A percentile compares a stretch with the other conserved stretches of the same genome.
phyloP scores from a whole-genome alignment of 2,888 invertebrate species.

The Sipunculus nudus region DNA sequence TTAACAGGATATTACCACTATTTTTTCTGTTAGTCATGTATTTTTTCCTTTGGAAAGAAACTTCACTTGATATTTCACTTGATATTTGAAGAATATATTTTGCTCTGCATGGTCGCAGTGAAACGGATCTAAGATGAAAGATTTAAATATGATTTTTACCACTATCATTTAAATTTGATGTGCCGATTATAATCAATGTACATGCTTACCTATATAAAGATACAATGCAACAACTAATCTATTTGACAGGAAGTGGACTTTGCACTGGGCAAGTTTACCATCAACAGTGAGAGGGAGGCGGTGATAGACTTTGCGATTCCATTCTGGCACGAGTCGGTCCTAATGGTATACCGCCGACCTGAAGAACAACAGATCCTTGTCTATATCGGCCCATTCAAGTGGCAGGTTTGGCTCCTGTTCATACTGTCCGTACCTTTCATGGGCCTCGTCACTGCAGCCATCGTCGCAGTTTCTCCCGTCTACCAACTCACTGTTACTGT shows the following conservation, averaged over 20 bases:
- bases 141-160: too few species aligned
- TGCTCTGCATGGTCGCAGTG: too few species aligned
- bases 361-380: conserved; percentile 3
- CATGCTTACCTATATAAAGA: background rate
- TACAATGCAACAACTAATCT: too few species aligned
- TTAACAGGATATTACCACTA: too few species aligned
- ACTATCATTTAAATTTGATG: too few species aligned
- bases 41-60: too few species aligned
- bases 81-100: too few species aligned
- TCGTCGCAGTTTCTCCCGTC: background rate
- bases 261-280: conserved; percentile 30
- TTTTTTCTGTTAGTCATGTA: too few species aligned
- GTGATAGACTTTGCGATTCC: conserved; percentile 26
- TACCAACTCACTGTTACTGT: too few species aligned
- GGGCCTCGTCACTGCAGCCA: background rate
- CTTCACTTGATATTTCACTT: too few species aligned
- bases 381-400: conserved; percentile 21
- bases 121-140: too few species aligned
- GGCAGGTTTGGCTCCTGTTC: conserved; percentile 10
- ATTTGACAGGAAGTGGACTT: conserved; percentile 28
- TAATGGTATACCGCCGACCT: conserved; percentile 25
- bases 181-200: too few species aligned
- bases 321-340: conserved; percentile 30
- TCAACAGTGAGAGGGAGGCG: conserved; percentile 17
- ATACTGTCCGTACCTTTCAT: conserved; percentile 6